Percentiles rank a stretch among this genome's conserved stretches.
Conservation (phyloP, 2,888 invertebrate species). For the Mesochorus sp. region DNA sequence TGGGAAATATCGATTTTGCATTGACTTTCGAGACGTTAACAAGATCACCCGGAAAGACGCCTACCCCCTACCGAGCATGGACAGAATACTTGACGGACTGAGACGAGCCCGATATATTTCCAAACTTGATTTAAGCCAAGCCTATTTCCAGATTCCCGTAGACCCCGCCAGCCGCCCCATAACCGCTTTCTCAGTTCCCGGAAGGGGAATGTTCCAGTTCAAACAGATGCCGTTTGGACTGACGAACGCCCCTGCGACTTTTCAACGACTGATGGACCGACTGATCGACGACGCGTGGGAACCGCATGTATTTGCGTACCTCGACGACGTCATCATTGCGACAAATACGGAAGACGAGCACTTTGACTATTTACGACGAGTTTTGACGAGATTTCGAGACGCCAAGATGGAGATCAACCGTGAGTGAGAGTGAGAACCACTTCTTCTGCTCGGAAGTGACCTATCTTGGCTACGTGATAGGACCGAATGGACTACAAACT, state of each 20-base stretch:
- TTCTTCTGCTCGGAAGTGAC: too few relatives aligned
- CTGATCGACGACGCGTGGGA: background rate
- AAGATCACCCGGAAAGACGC: too few relatives aligned
- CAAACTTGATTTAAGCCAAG: background rate
- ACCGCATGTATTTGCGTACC: conserved; percentile 13
- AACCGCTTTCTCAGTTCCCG: conserved; percentile 13
- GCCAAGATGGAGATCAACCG: too few relatives aligned
- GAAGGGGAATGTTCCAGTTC: conserved; percentile 7
- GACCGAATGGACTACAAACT: too few relatives aligned
- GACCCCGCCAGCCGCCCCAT: background rate
- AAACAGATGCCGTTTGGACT: too few relatives aligned
- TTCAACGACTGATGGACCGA: conserved; percentile 25
- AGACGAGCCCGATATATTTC: background rate
- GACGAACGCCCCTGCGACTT: conserved; percentile 39
- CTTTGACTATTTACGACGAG: background rate
- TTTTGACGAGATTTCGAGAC: background rate
- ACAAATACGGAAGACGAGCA: conserved; percentile 3
- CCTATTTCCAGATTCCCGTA: background rate
- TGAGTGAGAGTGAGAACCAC: too few relatives aligned
- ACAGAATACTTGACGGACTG: background rate
- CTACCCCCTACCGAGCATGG: background rate
- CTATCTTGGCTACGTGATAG: too few relatives aligned
- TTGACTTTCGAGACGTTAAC: background rate
- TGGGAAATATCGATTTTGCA: background rate
- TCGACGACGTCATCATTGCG: conserved; percentile 35